Evolutionary conservation across 2,888 invertebrate genomes (phyloP).

Genomic region (Megaustenia siamemsis): DNA sequence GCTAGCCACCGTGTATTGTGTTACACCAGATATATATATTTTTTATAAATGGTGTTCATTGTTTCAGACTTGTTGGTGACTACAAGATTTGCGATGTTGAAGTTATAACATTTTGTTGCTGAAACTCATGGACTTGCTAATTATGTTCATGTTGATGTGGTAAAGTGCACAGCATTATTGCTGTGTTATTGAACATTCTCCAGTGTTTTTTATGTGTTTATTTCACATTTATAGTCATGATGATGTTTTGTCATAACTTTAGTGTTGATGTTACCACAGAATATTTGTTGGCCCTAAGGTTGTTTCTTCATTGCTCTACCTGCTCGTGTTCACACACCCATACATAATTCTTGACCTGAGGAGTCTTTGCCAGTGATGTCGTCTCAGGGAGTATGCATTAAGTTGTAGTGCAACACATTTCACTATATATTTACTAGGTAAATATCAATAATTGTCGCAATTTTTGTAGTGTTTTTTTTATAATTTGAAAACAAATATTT

Average conservation of each 20-base stretch:
- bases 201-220: background rate
- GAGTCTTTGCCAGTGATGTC: slow-evolving; percentile 15
- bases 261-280: slow-evolving; percentile 1
- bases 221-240: background rate
- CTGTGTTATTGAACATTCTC: background rate
- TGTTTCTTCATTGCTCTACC: slow-evolving; percentile 3
- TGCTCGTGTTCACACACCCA: background rate
- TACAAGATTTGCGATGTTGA: background rate
- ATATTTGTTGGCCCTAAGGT: slow-evolving; percentile 7
- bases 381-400: slow-evolving; percentile 37
- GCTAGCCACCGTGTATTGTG: too few relatives aligned
- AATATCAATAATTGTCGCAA: background rate
- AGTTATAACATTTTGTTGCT: background rate
- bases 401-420: background rate
- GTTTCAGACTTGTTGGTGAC: too few relatives aligned
- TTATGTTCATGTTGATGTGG: background rate
- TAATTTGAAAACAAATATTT: background rate
- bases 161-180: background rate
- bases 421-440: background rate
- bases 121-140: background rate
- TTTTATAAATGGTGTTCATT: too few relatives aligned
- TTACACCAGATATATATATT: too few relatives aligned
- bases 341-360: slow-evolving; percentile 23
- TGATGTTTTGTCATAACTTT: background rate
- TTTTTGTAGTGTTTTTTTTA: background rate